Evolutionary conservation across 2,888 invertebrate genomes (phyloP), one percentile per base, ranked within the genome.

Genomic region (Allophyes oxyacanthae): DNA sequence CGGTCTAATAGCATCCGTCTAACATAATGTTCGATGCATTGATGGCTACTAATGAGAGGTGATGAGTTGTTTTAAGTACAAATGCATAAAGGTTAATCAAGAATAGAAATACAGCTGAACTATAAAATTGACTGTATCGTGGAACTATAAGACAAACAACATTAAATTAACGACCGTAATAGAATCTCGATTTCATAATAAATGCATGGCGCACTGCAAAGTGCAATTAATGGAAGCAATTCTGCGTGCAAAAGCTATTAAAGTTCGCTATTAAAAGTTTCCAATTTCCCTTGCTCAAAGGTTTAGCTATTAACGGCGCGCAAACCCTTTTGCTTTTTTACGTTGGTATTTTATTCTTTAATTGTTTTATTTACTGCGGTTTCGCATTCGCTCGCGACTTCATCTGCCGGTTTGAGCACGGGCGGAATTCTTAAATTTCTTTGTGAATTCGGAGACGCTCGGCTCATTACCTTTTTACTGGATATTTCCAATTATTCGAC

Each of bases 1-100:
- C 81, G 81, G 77, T 81, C 86, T 93, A 93, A 94, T 92, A 85
- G 92, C 84, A 85, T 87, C 82, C 84, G 80, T 88, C 87, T 78
- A 81, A 81, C 79, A 83, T 89, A 85, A 89, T 85, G 86, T 85
- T 85, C 80, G 85, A 88, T 87, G 83, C 84, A 85, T 86, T 84
- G 91, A 92, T 91, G 91, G 87, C 82, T 82, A 73, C 84, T 90
- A 92, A 91, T 91, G 83, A 89, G 84, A 77, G 76, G 81, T 79
- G 75, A 81, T 77, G 63, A 67, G 60, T 77, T 79, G 75, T 81
- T 78, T 78, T 77, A 76, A 57, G 50, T 63, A 43, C 33, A 57
- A 67, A 56, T 64, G 59, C 48, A 64, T 64, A 59, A 67, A 59
- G 36, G 20, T 38, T 55, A 53, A 73, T 75, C 59, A 71, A 68